These are phyloP conservation scores for Patella ulyssiponensis DNA, from an alignment of 2,888 invertebrate genomes.

Conservation along the genomic window DNA sequence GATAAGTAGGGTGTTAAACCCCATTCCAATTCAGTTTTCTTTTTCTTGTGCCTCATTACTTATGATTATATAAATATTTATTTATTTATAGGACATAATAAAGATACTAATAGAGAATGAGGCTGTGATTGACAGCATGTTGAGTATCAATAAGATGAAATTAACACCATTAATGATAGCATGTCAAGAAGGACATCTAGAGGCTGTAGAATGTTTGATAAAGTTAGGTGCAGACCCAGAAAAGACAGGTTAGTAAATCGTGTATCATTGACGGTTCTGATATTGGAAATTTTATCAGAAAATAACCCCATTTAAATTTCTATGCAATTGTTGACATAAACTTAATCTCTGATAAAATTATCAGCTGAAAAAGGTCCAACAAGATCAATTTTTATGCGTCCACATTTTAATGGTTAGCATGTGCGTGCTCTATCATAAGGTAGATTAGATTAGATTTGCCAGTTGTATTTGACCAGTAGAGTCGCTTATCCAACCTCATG, in stretches of 20 bases:
- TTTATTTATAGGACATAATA: slow-evolving; percentile 59
- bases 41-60: no score
- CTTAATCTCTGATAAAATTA: not conserved
- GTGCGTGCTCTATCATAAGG: no score
- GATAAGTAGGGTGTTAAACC: no score
- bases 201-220: slow-evolving; percentile 68
- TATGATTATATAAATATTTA: not conserved
- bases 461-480: no score
- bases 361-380: not conserved
- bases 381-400: not conserved
- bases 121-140: slow-evolving; percentile 63
- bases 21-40: no score
- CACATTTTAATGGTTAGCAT: not conserved
- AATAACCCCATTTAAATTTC: no score
- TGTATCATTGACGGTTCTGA: not conserved
- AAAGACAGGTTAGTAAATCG: slow-evolving; percentile 53
- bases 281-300: not conserved
- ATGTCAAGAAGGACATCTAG: slow-evolving; percentile 66
- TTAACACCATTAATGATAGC: slow-evolving; percentile 73
- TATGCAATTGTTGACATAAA: not conserved
- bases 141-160: slow-evolving; percentile 64
- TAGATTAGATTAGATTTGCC: no score
- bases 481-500: no score
- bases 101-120: slow-evolving; percentile 63
- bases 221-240: slow-evolving; percentile 69